Conservation (phyloP, 1,140 invertebrate genomes). For the Drosophila pectinifera region DNA sequence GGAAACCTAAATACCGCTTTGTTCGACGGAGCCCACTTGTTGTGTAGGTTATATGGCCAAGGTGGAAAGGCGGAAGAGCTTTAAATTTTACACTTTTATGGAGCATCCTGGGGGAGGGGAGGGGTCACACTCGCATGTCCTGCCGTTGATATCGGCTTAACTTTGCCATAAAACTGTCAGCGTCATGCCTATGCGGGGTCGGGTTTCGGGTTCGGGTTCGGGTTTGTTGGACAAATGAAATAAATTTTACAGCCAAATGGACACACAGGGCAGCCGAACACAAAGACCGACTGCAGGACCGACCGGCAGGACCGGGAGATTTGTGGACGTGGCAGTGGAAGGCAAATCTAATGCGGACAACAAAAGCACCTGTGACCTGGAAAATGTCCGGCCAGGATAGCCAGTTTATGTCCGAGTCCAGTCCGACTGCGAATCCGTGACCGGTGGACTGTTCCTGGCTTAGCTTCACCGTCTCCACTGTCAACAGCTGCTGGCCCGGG, state of each 20-base stretch:
- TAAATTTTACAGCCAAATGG: constrained; percentile 84
- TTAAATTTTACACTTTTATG: constrained; percentile 81
- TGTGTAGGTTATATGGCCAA: constrained; percentile 47
- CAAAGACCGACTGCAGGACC: constrained; percentile 61
- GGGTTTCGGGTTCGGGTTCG: background rate
- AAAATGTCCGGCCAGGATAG: constrained; percentile 49
- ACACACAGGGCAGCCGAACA: constrained; percentile 57
- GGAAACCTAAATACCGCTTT: constrained; percentile 75
- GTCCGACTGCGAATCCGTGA: background rate
- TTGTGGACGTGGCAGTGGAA: constrained; percentile 49
- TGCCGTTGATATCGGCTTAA: constrained; percentile 83
- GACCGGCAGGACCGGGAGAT: constrained; percentile 40
- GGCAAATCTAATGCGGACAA: constrained; percentile 80
- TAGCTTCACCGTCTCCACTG: constrained; percentile 17
- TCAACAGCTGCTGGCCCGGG: constrained; percentile 28
- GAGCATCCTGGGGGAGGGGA: constrained; percentile 11
- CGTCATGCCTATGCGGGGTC: constrained; percentile 72
- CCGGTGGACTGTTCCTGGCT: constrained; percentile 6
- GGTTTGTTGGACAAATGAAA: constrained; percentile 68
- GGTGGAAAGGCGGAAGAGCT: constrained; percentile 63
- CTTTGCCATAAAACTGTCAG: constrained; percentile 83
- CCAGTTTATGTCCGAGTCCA: constrained; percentile 22
- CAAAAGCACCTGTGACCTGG: constrained; percentile 83
- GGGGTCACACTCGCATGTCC: constrained; percentile 65
- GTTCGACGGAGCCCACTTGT: constrained; percentile 66